Evolutionary conservation across 2,113 vertebrate genomes (phyloP).

Genomic region (Amblyornis subalaris): DNA sequence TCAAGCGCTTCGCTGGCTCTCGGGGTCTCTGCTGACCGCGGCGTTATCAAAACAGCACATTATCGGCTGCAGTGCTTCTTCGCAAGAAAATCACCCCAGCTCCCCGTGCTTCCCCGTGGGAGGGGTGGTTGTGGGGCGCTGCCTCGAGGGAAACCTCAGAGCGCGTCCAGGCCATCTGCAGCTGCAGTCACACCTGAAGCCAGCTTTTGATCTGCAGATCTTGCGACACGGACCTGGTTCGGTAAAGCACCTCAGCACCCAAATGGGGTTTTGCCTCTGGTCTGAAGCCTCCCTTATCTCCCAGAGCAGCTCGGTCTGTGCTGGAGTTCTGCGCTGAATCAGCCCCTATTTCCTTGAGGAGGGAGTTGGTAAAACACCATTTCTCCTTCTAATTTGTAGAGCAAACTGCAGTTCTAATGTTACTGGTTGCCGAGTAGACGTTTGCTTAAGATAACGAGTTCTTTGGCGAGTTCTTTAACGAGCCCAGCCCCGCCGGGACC

Average conservation of each 20-base stretch:
- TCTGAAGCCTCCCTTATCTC: not conserved
- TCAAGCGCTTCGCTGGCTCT: not conserved
- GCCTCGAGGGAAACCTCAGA: not conserved
- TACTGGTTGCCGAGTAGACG: not conserved
- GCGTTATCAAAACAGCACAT: rapidly evolving
- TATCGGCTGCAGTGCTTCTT: not conserved
- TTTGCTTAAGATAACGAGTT: not conserved
- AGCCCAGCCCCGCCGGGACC: not conserved
- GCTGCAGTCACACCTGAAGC: not conserved
- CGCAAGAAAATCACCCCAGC: not conserved
- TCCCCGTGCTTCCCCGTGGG: rapidly evolving
- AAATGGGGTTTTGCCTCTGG: not conserved
- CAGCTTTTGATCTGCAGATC: not conserved
- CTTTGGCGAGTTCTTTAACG: not conserved
- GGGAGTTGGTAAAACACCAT: not conserved
- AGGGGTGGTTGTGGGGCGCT: not conserved
- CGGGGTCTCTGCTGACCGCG: not conserved
- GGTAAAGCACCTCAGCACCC: not conserved
- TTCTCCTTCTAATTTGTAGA: not conserved
- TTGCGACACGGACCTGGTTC: not conserved
- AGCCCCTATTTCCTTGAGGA: not conserved
- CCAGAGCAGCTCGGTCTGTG: not conserved
- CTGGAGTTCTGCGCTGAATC: not conserved
- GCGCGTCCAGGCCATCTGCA: not conserved
- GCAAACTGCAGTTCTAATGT: not conserved